A percentile compares a stretch with the other conserved stretches of the same genome.
phyloP scores from a whole-genome alignment of 1,140 invertebrate species.

The Drosophila insularis region DNA sequence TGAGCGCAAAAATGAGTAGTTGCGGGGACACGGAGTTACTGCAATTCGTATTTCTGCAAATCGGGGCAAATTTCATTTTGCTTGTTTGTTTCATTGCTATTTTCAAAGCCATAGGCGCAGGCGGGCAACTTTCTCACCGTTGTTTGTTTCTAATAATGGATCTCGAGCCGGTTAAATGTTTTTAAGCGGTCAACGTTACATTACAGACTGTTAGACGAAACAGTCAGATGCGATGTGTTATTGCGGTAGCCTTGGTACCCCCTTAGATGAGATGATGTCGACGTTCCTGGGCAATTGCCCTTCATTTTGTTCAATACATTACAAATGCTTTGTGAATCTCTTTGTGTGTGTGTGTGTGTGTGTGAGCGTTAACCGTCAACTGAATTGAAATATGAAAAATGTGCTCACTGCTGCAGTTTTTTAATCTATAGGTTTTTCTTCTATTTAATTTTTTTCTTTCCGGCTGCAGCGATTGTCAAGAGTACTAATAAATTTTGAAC shows the following conservation, averaged over 20 bases:
- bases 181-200: too few species aligned
- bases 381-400: conserved; percentile 73
- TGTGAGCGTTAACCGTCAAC: conserved; percentile 43
- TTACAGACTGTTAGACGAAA: too few species aligned
- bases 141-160: too few species aligned
- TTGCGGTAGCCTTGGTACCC: background rate
- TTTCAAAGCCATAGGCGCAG: background rate
- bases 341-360: background rate
- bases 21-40: background rate
- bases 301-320: conserved; percentile 1
- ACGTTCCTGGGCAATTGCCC: background rate
- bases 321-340: conserved; percentile 2
- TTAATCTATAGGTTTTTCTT: background rate
- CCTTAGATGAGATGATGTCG: background rate
- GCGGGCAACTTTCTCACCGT: too few species aligned
- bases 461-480: conserved; percentile 71
- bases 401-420: conserved; percentile 58
- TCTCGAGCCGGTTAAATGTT: too few species aligned
- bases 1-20: background rate
- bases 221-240: too few species aligned
- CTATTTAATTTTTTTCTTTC: conserved; percentile 12
- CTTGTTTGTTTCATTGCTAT: background rate
- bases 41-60: conserved; percentile 48
- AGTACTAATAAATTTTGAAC: conserved; percentile 74
- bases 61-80: conserved; percentile 31